Conservation (phyloP, 2,113 vertebrate genomes). For the Phodopus roborovskii region DNA sequence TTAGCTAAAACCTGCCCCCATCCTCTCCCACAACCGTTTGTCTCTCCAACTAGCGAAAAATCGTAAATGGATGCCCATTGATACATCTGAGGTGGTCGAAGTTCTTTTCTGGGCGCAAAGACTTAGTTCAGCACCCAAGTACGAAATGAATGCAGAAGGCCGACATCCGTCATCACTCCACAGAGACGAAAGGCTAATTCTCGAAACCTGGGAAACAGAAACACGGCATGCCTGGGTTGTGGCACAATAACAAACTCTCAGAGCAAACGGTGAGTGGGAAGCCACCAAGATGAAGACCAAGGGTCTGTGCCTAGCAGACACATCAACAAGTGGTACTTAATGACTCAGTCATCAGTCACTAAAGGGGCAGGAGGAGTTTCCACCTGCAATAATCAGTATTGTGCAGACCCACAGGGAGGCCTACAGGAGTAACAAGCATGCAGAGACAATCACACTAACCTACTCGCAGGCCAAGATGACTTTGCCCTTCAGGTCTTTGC, state of each 20-base stretch:
- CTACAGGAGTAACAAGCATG: not conserved
- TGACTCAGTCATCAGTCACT: not conserved
- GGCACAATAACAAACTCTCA: not conserved
- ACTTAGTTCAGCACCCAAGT: not conserved
- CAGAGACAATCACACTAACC: not conserved
- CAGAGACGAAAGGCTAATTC: slow-evolving; percentile 49
- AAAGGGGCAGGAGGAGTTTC: not conserved
- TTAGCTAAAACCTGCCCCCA: not conserved
- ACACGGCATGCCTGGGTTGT: not conserved
- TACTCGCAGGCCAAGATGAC: not conserved
- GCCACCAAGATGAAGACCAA: rapidly evolving
- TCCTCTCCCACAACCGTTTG: slow-evolving; percentile 35
- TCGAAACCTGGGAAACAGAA: not conserved
- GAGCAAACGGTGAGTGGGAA: not conserved
- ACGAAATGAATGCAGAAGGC: slow-evolving; percentile 20
- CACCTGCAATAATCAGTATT: not conserved
- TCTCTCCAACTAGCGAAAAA: slow-evolving; percentile 27
- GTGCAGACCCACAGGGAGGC: not conserved
- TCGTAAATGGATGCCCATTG: not conserved
- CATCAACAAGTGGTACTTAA: not conserved
- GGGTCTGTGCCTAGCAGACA: not conserved
- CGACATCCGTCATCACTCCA: not conserved
- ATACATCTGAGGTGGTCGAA: not conserved
- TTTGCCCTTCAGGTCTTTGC: not conserved
- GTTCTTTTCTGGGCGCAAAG: not conserved